Conservation (phyloP, 2,113 vertebrate species). For the Fregata magnificens region DNA sequence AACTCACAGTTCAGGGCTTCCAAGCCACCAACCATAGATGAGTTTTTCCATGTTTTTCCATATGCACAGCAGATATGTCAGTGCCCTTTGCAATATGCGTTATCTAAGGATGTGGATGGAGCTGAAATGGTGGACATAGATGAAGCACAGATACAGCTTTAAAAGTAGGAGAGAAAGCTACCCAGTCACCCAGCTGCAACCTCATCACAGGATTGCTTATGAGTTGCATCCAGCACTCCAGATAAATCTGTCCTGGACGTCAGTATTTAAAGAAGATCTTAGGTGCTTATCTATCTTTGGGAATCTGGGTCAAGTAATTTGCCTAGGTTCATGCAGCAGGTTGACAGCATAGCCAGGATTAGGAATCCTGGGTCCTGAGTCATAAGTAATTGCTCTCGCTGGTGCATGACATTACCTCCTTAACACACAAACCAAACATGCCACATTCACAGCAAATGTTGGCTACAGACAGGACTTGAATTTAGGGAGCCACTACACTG, state of each 20-base stretch:
- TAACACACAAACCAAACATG: background rate
- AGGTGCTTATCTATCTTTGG: slow-evolving; percentile 44
- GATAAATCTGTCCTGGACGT: slow-evolving; percentile 23
- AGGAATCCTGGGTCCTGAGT: background rate
- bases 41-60: background rate
- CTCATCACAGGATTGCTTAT: background rate
- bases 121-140: background rate
- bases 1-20: background rate
- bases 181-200: background rate
- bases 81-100: background rate
- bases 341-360: background rate
- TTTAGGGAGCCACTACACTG: background rate
- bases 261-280: slow-evolving; percentile 51
- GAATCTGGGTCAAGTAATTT: slow-evolving; percentile 58
- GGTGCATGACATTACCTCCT: background rate
- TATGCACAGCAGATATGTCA: background rate
- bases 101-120: background rate
- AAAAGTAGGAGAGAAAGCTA: background rate
- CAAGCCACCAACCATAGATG: background rate
- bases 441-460: background rate
- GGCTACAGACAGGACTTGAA: background rate
- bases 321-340: background rate
- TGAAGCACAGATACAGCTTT: background rate
- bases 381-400: background rate
- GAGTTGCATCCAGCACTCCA: background rate